Base-by-base conservation (phyloP, 2,888 invertebrate species). In the Cepaea hortensis region DNA sequence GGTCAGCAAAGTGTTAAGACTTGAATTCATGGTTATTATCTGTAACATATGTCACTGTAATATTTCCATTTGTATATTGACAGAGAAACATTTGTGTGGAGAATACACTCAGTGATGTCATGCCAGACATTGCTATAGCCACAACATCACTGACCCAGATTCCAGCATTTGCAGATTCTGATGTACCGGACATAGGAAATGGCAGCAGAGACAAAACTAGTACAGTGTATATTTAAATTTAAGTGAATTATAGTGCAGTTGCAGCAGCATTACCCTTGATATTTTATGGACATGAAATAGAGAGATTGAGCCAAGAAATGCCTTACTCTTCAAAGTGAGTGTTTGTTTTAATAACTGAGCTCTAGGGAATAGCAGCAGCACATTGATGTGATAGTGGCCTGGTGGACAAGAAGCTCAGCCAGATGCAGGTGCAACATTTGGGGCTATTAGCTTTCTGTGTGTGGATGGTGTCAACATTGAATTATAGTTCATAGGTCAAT, bases 181-280 rank as follows among this genome's bases (percentile, higher is more conserved):
- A 97, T 93, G 97, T 97, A 94, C 95, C 98, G 91, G 97, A 97
- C 95, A 95, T 98, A 90, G 98, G 98, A 0, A 98, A 98, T 88
- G 92, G 94, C 61, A 91, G 90, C 73, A 92, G n/a, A 20, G 86
- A 85, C 62, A 84, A 85, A 73, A 85, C 82, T 9, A 80, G 68
- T 65, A 82, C 87, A 20, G 61, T 88, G n/a, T 87, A 88, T 80
- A 86, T 86, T 23, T 85, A 65, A 86, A 86, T 86, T 23, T 85
- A 65, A 86, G 75, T 81, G 72, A 48, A 20, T 18, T 50, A n/a
- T 62, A 13, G 23, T 23, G 15, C 65, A 80, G 35, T 18, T 80
- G 23, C 65, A 61, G 23, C 65, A 61, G 62, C 62, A 70, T 81
- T 68, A 46, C 62, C 61, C 35, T 4, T 80, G 15, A 65, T 80